Base-by-base conservation (phyloP, 2,888 invertebrate species). In the Aphrophora alni region DNA sequence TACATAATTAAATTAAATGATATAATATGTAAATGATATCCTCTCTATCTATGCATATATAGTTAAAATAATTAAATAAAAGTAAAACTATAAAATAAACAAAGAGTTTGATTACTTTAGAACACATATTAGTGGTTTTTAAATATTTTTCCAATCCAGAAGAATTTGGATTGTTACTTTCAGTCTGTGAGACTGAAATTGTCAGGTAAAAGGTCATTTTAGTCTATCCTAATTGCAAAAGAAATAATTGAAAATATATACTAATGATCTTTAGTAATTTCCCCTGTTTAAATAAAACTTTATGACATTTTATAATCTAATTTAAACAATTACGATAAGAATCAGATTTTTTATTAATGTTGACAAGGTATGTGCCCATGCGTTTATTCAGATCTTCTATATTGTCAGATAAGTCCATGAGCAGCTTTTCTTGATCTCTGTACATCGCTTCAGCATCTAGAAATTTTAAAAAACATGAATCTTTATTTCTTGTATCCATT, bases 391-490 rank as follows among this genome's bases (percentile, higher is more conserved):
- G 88, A 3, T 88, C 88, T 80, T 92, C 91, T 70, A 95, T 91
- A 81, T 91, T 89, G 0, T 88, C 88, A 85, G 92, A 92, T 77
- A 95, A 89, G 77, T 90, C 89, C 70, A 88, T 88, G 75, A 95
- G 88, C 80, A 90, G 89, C 76, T 90, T 90, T 85, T 93, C 93
- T 85, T 94, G 92, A 77, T 91, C 91, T 82, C 90, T 91, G 86
- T 94, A 94, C 75, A 93, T 90, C 83, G 90, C 90, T 86, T 94
- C 93, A 92, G 94, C 91, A 83, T 88, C 91, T 89, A 83, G 24
- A 87, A 87, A 44, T 78, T 73, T 78, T 81, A 82, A 69, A 80
- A 77, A 81, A 26, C 4, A 70, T 38, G 28, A 51, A n/a, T n/a
- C n/a, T n/a, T n/a, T n/a, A n/a, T n/a, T n/a, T n/a, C 38, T 17